Evolutionary conservation across 2,797 vertebrate genomes (phyloP).

Genomic region (Channallabes apus): DNA sequence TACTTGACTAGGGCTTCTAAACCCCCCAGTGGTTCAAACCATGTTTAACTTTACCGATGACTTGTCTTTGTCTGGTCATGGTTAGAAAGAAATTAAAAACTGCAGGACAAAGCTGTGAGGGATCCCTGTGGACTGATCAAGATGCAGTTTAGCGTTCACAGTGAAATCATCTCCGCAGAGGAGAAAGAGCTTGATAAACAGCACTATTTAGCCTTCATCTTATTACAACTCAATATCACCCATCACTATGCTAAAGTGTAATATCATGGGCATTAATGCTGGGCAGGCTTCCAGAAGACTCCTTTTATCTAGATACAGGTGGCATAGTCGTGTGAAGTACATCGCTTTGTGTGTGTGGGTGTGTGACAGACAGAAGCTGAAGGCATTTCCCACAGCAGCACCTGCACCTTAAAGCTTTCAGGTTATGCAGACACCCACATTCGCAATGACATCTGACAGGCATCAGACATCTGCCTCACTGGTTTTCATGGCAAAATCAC

Average conservation of each 20-base stretch:
- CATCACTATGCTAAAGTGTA: slow-evolving; percentile 55
- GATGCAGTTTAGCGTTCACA: slow-evolving; percentile 52
- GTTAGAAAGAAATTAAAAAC: slow-evolving; percentile 22
- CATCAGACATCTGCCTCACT: slow-evolving; percentile 58
- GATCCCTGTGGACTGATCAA: slow-evolving; percentile 41
- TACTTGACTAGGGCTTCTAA: background rate
- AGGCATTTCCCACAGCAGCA: slow-evolving; percentile 16
- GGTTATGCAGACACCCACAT: slow-evolving; percentile 27
- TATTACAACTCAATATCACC: slow-evolving; percentile 63
- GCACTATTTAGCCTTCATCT: slow-evolving; percentile 59
- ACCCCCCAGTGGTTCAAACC: background rate
- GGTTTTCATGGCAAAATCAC: slow-evolving; percentile 15
- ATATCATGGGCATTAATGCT: slow-evolving; percentile 46
- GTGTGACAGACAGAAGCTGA: background rate
- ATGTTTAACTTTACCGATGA: slow-evolving; percentile 10
- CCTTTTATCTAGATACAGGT: background rate
- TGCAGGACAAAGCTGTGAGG: background rate
- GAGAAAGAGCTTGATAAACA: slow-evolving; percentile 58
- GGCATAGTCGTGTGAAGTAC: background rate
- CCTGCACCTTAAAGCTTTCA: slow-evolving; percentile 32
- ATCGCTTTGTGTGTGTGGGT: background rate
- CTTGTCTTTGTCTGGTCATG: slow-evolving; percentile 22
- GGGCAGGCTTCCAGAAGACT: slow-evolving; percentile 29
- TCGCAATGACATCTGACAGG: slow-evolving; percentile 4
- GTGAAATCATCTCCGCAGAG: slow-evolving; percentile 55